Conservation (phyloP, 2,888 invertebrate species). For the Atrina japonica region DNA sequence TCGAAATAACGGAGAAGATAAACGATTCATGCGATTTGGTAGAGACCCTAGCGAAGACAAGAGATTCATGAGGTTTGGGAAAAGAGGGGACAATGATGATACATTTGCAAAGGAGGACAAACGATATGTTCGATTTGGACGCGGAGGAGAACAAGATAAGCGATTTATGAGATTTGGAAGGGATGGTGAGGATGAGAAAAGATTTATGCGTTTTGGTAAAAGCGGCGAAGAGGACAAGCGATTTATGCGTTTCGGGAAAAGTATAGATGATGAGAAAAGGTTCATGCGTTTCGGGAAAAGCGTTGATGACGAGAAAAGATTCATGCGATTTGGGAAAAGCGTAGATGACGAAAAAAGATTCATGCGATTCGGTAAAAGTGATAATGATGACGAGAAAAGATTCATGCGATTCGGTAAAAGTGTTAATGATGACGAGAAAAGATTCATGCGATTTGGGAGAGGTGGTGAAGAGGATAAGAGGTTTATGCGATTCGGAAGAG, state of each 20-base stretch:
- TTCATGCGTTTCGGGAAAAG: slow-evolving; percentile 66
- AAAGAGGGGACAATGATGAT: slow-evolving; percentile 49
- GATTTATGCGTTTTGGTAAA: slow-evolving; percentile 54
- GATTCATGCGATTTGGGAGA: slow-evolving; percentile 56
- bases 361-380: slow-evolving; percentile 66
- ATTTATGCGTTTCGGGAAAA: slow-evolving; percentile 72
- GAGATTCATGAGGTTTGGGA: slow-evolving; percentile 66
- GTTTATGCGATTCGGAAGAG: slow-evolving; percentile 70
- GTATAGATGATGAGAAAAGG: slow-evolving; percentile 50
- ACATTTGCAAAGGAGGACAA: slow-evolving; percentile 46
- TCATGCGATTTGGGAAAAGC: slow-evolving; percentile 63
- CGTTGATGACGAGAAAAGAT: slow-evolving; percentile 40
- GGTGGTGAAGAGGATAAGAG: slow-evolving; percentile 53
- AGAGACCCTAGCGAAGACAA: slow-evolving; percentile 54
- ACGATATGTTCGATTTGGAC: slow-evolving; percentile 64
- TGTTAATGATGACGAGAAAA: slow-evolving; percentile 53
- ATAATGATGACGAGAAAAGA: slow-evolving; percentile 48
- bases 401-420: slow-evolving; percentile 55
- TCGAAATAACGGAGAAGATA: slow-evolving; percentile 53
- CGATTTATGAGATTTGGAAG: slow-evolving; percentile 52
- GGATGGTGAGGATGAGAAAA: slow-evolving; percentile 46
- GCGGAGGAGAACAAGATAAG: slow-evolving; percentile 48
- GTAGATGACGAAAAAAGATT: slow-evolving; percentile 53
- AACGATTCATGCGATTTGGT: slow-evolving; percentile 68
- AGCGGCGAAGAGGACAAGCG: slow-evolving; percentile 47